Percentiles rank a stretch among this genome's conserved stretches.
Conservation (phyloP, 2,113 vertebrate genomes). For the Elaphurus davidianus region DNA sequence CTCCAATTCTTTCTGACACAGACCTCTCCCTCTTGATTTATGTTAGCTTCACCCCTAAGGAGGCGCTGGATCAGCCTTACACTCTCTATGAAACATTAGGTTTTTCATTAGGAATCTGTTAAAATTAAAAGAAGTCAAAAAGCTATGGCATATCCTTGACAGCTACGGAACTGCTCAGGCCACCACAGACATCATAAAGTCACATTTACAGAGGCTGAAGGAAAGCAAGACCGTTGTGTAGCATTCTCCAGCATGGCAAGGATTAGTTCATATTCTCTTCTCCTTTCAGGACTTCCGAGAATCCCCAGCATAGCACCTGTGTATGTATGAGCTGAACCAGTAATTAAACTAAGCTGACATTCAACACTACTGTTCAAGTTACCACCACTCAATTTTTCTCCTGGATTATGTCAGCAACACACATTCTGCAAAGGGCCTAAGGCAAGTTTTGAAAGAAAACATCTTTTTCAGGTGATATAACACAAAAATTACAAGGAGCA, state of each 20-base stretch:
- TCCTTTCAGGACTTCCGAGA: background rate
- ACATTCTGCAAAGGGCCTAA: background rate
- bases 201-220: constrained; percentile 20
- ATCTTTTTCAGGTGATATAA: background rate
- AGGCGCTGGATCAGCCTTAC: background rate
- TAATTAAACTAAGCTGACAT: background rate
- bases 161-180: background rate
- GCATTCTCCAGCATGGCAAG: background rate
- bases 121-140: constrained; percentile 33
- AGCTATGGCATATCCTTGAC: background rate
- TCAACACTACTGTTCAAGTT: background rate
- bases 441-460: background rate
- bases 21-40: background rate
- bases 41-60: background rate
- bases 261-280: background rate
- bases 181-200: background rate
- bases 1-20: background rate
- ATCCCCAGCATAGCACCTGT: background rate
- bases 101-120: constrained; percentile 23
- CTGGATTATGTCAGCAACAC: background rate
- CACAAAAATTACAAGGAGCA: background rate
- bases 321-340: background rate
- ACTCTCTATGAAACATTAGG: background rate
- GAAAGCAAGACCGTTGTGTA: background rate
- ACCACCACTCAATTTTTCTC: background rate